Evolutionary conservation across 2,888 invertebrate genomes (phyloP).

Genomic region (Cantharis lateralis): DNA sequence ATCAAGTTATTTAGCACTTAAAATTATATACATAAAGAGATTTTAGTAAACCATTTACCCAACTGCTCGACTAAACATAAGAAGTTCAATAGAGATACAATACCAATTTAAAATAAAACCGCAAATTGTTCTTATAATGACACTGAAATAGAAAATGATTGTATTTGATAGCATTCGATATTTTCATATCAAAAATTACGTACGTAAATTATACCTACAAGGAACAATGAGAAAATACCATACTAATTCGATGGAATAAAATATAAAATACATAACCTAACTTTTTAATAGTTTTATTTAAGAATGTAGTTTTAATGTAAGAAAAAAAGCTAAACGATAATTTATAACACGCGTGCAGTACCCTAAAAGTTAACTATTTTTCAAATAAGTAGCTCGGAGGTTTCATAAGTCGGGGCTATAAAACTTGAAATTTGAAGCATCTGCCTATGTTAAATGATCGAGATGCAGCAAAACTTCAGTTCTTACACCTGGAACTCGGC

Average conservation of each 20-base stretch:
- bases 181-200: background rate
- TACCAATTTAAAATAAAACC: background rate
- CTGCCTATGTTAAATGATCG: background rate
- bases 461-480: background rate
- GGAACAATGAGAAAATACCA: background rate
- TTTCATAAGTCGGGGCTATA: background rate
- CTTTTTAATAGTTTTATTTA: background rate
- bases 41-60: constrained; percentile 38
- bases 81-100: background rate
- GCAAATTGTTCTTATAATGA: constrained; percentile 2
- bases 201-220: background rate
- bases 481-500: background rate
- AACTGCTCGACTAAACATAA: constrained; percentile 30
- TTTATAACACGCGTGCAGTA: background rate
- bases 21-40: constrained; percentile 44
- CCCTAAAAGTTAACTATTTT: background rate
- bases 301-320: background rate
- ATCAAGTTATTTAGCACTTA: constrained; percentile 44
- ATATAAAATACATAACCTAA: background rate
- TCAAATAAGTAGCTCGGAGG: background rate
- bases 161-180: background rate
- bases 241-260: background rate
- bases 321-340: background rate
- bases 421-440: background rate
- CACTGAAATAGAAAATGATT: constrained; percentile 1